Conservation (phyloP, 2,113 vertebrate genomes). For the Embiotoca jacksoni region DNA sequence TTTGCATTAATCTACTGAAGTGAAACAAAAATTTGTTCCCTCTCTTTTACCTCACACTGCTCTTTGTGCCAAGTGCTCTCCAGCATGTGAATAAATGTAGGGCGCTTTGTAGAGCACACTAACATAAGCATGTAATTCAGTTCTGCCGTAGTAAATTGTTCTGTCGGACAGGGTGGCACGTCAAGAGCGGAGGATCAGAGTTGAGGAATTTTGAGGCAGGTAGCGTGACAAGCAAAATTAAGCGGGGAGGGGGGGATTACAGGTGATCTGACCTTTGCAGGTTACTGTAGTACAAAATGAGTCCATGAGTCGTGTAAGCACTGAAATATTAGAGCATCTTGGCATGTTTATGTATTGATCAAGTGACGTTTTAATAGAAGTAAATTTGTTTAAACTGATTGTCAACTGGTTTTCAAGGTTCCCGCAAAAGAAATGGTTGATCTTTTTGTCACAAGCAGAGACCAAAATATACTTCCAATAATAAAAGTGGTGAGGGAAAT, state of each 20-base stretch:
- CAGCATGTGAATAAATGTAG: constrained; percentile 11
- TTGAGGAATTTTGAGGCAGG: constrained; percentile 10
- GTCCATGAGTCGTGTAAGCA: neutral
- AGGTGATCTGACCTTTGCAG: constrained; percentile 32
- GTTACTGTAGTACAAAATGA: neutral
- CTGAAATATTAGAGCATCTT: neutral
- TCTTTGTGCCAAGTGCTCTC: constrained; percentile 21
- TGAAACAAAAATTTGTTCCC: neutral
- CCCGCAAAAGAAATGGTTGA: neutral
- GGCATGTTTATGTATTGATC: neutral
- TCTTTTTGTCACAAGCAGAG: neutral
- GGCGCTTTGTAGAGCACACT: neutral
- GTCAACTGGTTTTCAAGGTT: neutral
- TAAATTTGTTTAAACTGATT: no score
- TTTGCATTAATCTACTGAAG: neutral
- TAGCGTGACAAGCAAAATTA: constrained; percentile 26
- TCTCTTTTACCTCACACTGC: neutral
- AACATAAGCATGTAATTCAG: constrained; percentile 7
- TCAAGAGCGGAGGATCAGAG: constrained; percentile 3
- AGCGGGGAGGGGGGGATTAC: constrained; percentile 21
- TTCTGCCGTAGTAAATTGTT: neutral
- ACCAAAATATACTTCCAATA: neutral
- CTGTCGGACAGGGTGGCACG: constrained; percentile 10
- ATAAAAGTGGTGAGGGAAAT: neutral
- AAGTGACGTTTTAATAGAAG: no score